Conservation (phyloP, 37 sponge, comb jelly and placozoan species). For the Crambe crambe region DNA sequence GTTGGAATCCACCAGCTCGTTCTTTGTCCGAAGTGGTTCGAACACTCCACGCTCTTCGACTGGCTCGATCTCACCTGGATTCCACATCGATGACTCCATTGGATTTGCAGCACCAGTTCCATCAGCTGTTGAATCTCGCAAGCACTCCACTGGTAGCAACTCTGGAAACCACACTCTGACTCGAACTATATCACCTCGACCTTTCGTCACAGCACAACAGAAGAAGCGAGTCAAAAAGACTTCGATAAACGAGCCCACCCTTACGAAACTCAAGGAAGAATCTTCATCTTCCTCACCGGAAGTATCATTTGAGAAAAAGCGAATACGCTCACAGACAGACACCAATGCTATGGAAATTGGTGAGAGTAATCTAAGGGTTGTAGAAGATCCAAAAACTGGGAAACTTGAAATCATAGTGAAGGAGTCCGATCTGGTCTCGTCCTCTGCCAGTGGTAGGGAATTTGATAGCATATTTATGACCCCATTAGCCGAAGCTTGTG, state of each 20-base stretch:
- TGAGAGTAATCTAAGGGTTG: background rate
- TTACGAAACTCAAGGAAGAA: background rate
- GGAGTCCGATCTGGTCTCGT: background rate
- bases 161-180: background rate
- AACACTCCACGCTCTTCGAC: background rate
- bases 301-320: too few relatives aligned
- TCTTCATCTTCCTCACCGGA: background rate
- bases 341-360: background rate
- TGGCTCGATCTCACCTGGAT: background rate
- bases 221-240: too few relatives aligned
- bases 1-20: background rate
- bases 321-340: background rate
- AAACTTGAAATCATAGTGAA: background rate
- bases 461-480: slow-evolving; percentile 53
- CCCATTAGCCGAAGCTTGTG: slow-evolving; percentile 69
- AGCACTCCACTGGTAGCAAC: background rate
- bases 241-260: background rate
- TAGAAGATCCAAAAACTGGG: slow-evolving; percentile 10
- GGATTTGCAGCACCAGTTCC: background rate
- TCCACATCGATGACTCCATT: background rate
- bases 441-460: too few relatives aligned
- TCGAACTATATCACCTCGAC: background rate
- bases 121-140: background rate
- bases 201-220: background rate
- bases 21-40: background rate